Evolutionary conservation across 1,140 invertebrate species (phyloP), one percentile per base, ranked within the genome.

Genomic region (Caenorhabditis remanei): DNA sequence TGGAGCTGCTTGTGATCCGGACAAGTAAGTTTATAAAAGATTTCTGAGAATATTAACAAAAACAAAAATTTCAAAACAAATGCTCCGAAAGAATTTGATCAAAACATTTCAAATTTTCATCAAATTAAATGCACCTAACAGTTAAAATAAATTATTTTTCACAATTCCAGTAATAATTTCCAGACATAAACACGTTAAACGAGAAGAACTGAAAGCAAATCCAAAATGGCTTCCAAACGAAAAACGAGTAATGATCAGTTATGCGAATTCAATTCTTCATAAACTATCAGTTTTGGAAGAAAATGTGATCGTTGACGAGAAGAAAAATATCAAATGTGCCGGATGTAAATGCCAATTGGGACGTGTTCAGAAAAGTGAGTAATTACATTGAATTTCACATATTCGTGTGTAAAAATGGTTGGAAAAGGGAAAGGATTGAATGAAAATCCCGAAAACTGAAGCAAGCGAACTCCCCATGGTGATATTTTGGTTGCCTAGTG

Each of bases 1-100:
- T 83, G 87, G 87, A n/a, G 83, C 87, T 14, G n/a, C 7, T n/a
- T 88, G 87, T 55, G 87, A 88, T 85, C 87, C 87, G 4, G 63
- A 85, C 46, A 85, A 19, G 82, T 87, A 50, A 9, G 40, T 14
- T 14, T 5, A 32, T 0, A 13, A 40, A 2, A 16, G 21, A 32
- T 58, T 58, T 19, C 55, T 19, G 55, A n/a, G 9, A 53, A 53
- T n/a, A n/a, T n/a, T n/a, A n/a, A n/a, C n/a, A n/a, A n/a, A n/a
- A n/a, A n/a, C n/a, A n/a, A n/a, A n/a, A n/a, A n/a, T n/a, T 4
- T 53, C 9, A 53, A 53, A 53, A 13, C 2, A 21, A 1, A 58
- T 19, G n/a, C 13, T 19, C n/a, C 56, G n/a, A 21, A 58, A 58
- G 2, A 19, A 19, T 8, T 58, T 58, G n/a, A 58, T 0, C n/a